Evolutionary conservation across 2,113 vertebrate genomes (phyloP), one percentile per base, ranked within the genome.

Genomic region (Ptyas mucosa): DNA sequence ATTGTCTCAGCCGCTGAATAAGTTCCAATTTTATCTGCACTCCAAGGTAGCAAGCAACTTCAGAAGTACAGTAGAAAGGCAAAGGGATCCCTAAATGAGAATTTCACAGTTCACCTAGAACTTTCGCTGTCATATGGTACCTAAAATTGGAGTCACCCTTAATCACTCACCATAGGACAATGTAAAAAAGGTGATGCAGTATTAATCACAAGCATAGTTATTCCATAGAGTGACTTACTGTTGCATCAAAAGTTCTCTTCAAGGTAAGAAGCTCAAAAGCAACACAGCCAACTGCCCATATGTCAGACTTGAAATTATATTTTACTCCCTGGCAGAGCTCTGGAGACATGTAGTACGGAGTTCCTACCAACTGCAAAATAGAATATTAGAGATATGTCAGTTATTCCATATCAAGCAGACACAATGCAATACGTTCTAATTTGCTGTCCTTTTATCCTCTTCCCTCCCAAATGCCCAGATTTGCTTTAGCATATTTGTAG

Each of bases 231-330:
- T 94, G 90, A 96, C 98, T 97, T 98, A 99, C 99, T 94, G 99
- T 99, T 57, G 99, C 99, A 97, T 99, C 99, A 97, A 99, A 99
- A 14, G 99, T 99, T 97, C 99, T 98, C 94, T 98, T 99, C 89
- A 99, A 97, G 3, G 99, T 99, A 89, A 99, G 98, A 55, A 99
- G 97, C 96, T 99, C 99, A 96, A 98, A 99, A 95, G 99, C 96
- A 69, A 99, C 99, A 95, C 99, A 99, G 87, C 99, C 99, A 97
- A 99, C 98, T 85, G 99, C 99, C 99, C 99, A 99, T 96, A 99
- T 99, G 96, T 99, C 99, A 1, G 99, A 99, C 96, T 99, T 99
- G 96, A 99, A 99, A 97, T 99, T 99, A 97, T 99, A 99, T 96
- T 99, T 99, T 51, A 98, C 96, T 93, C 99, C 99, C 95, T 99